Base-by-base conservation (phyloP, 2,113 vertebrate genomes). In the Eidolon helvum region DNA sequence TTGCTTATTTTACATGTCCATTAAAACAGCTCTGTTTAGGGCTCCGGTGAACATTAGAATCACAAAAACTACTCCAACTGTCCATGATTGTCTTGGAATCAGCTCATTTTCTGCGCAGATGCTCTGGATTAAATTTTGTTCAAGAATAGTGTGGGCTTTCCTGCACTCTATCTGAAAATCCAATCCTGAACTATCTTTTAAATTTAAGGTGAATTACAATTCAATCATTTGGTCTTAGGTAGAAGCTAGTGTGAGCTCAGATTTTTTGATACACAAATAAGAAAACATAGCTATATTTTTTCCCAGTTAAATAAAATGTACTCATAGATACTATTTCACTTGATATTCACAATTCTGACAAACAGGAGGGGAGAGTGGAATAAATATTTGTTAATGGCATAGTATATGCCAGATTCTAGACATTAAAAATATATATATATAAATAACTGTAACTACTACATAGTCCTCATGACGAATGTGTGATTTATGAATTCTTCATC, bases 351-450 rank as follows among this genome's bases (percentile, higher is more conserved):
- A 79, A 48, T 78, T 83, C 16, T 78, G 24, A 87, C n/a, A 84
- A 4, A 66, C 2, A 68, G 35, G 16, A 63, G 16, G 5, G 28
- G 21, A 0, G 2, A 33, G 4, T 78, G 16, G 21, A 90, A 80
- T 91, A 90, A 87, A 74, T 28, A 86, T 79, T 80, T 55, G 11
- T 66, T 89, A 82, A 61, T 11, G 87, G 21, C 12, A 74, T 78
- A 86, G 10, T n/a, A 12, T 82, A 9, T 65, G 4, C 12, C 28
- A 92, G 24, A 45, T 5, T 48, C 30, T 63, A 89, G 24, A 83
- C 33, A 74, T 35, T 86, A 57, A 74, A 68, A 4, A 43, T 43
- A 43, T 43, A 43, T 43, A 43, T 43, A 43, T 43, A 45, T n/a
- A 96, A 65, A 71, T 66, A 90, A 68, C 4, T 68, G 5, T 59